Conservation (phyloP, 2,888 invertebrate genomes). For the Cactoblastis cactorum region DNA sequence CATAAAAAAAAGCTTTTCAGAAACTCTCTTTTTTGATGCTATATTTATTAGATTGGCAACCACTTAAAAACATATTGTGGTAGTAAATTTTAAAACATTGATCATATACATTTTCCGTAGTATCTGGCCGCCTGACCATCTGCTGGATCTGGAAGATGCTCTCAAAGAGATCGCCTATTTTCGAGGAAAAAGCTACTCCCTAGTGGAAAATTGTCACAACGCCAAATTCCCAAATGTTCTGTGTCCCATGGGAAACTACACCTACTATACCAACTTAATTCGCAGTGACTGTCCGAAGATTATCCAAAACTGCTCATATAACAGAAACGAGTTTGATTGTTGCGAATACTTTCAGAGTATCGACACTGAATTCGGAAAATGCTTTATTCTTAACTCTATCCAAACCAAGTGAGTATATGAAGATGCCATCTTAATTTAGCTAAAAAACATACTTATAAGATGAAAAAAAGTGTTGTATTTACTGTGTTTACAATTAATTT, state of each 20-base stretch:
- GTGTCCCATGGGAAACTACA: slow-evolving; percentile 81
- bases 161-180: slow-evolving; percentile 84
- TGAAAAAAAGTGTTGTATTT: no score
- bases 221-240: slow-evolving; percentile 62
- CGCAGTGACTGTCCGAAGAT: slow-evolving; percentile 70
- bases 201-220: slow-evolving; percentile 80
- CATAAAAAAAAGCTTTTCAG: no score
- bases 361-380: slow-evolving; percentile 80
- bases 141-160: slow-evolving; percentile 84
- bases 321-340: slow-evolving; percentile 75
- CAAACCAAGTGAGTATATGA: slow-evolving; percentile 66
- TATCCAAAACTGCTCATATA: slow-evolving; percentile 75
- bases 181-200: slow-evolving; percentile 82
- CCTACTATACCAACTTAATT: slow-evolving; percentile 79
- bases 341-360: slow-evolving; percentile 81
- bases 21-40: no score
- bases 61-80: no score
- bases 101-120: slow-evolving; percentile 51
- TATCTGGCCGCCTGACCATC: slow-evolving; percentile 82
- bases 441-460: no score
- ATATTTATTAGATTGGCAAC: no score
- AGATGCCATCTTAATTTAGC: not conserved
- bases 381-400: slow-evolving; percentile 80
- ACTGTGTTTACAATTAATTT: no score
- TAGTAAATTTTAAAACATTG: not conserved